Base-by-base conservation (phyloP, 2,888 invertebrate genomes). In the Trimorus sp. region DNA sequence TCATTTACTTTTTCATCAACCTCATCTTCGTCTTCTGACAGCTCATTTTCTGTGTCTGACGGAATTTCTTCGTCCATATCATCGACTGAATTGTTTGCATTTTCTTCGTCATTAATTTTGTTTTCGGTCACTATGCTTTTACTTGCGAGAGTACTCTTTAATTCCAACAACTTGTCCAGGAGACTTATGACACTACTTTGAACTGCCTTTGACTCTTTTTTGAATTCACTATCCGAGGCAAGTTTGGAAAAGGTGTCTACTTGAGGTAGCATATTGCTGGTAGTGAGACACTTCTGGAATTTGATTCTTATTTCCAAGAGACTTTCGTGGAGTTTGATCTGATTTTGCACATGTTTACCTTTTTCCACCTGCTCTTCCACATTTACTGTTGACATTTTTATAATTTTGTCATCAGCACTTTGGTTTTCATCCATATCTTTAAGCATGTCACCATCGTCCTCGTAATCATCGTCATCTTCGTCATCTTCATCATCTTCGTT, bases 301-400 rank as follows among this genome's bases (percentile, higher is more conserved):
- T 96, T 96, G 86, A 98, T 98, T 84, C 98, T 94, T 89, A 95
- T 93, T 92, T 98, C 98, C 36, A 98, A 90, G 5, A 98, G 90
- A 71, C 94, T 95, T 90, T 98, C 98, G 97, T 97, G 98, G 1
- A 97, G 89, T 49, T 93, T 92, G 38, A 96, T 90, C 89, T 96
- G 96, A 86, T 94, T 95, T 88, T 94, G 93, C 0, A 96, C 95
- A 88, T 94, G 94, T 12, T 92, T 91, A 0, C 95, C 96, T 89
- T 95, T 96, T 85, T 94, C 94, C 0, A 94, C 92, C 88, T 95
- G 94, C 76, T 92, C 93, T 0, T 93, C 92, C 1, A 93, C 83
- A 87, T 94, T 93, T 70, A 92, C 92, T 58, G 93, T 92, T 77
- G 93, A 93, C 49, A 95, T 92, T 91, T 94, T 93, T 12, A 26